These are phyloP conservation scores for Chloropsis cyanopogon DNA, from an alignment of 2,113 vertebrate genomes.

Conservation along the genomic window DNA sequence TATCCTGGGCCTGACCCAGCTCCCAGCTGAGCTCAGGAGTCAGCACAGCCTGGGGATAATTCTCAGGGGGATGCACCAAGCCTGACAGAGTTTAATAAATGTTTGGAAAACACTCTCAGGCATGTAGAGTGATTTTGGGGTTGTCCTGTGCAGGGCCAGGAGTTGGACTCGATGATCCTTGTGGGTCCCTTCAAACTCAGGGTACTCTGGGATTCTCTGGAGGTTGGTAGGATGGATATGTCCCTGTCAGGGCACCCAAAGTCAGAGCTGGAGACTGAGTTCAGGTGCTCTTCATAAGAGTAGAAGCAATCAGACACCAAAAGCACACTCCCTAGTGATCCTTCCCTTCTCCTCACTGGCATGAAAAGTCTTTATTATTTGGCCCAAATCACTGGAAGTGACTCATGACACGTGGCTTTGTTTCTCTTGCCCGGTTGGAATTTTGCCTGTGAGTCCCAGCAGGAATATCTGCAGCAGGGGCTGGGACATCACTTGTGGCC, in stretches of 20 bases:
- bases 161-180: not conserved
- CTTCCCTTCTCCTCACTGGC: not conserved
- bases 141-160: not conserved
- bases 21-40: not conserved
- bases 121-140: not conserved
- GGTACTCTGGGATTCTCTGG: not conserved
- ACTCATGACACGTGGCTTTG: not conserved
- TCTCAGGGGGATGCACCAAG: not conserved
- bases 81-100: not conserved
- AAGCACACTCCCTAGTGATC: not conserved
- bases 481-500: not conserved
- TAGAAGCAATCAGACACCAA: not conserved
- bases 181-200: not conserved
- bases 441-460: not conserved
- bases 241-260: not conserved
- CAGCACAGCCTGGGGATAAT: not conserved
- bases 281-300: not conserved
- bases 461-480: not conserved
- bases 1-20: not conserved
- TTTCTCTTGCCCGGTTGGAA: not conserved
- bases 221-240: not conserved
- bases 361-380: not conserved
- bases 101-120: not conserved
- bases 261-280: not conserved
- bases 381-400: not conserved